A percentile compares a stretch with the other conserved stretches of the same genome.
phyloP scores from a whole-genome alignment of 2,797 vertebrate genomes.

The Sebastes wilsoni region DNA sequence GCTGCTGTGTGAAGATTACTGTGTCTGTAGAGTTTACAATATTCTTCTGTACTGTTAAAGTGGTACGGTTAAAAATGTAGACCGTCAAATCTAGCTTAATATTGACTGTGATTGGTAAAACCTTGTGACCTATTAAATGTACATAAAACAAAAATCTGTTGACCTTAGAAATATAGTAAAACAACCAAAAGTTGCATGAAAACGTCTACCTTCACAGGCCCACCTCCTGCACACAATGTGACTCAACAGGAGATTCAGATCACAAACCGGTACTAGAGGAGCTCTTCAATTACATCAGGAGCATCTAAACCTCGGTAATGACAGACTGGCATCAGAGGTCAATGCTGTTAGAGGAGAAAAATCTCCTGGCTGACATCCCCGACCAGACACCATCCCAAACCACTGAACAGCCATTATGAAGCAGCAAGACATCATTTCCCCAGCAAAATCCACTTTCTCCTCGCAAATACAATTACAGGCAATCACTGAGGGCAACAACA shows the following conservation, averaged over 20 bases:
- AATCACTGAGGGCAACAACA: slow-evolving; percentile 35
- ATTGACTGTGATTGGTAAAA: not conserved
- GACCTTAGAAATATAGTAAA: not conserved
- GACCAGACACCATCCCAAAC: slow-evolving; percentile 50
- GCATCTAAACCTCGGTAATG: slow-evolving; percentile 21
- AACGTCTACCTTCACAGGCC: not conserved
- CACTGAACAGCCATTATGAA: slow-evolving; percentile 48
- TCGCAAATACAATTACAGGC: slow-evolving; percentile 61
- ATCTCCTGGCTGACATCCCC: not conserved
- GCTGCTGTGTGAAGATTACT: not conserved
- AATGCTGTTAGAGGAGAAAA: slow-evolving; percentile 19
- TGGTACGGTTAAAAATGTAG: not conserved
- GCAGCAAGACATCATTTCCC: slow-evolving; percentile 73
- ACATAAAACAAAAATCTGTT: not conserved
- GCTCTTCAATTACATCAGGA: slow-evolving; percentile 15
- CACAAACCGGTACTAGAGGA: not conserved
- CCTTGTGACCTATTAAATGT: not conserved
- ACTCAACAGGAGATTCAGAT: not conserved
- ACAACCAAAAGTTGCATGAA: not conserved
- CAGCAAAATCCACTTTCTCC: slow-evolving; percentile 67
- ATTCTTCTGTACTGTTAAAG: not conserved
- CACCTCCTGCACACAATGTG: not conserved
- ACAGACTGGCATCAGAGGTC: slow-evolving; percentile 29
- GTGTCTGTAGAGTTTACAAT: not conserved
- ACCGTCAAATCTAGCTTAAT: not conserved